Evolutionary conservation across 2,888 invertebrate species (phyloP).

Genomic region (Dendrolimus houi): DNA sequence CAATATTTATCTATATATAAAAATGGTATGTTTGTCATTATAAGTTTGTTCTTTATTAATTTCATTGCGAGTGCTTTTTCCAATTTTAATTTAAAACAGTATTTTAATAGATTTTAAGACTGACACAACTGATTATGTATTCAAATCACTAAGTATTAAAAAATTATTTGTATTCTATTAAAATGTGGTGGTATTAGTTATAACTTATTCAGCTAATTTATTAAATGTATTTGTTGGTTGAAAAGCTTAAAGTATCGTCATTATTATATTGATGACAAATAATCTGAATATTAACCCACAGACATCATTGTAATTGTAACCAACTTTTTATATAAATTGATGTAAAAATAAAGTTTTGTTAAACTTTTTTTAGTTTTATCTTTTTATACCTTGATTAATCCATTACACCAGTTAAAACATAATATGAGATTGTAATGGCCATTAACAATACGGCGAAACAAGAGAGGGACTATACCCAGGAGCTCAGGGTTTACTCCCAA

Average conservation of each 20-base stretch:
- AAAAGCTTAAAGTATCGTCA: slow-evolving; percentile 43
- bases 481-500: too few species aligned
- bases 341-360: slow-evolving; percentile 60
- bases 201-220: slow-evolving; percentile 49
- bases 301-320: slow-evolving; percentile 54
- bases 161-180: slow-evolving; percentile 40
- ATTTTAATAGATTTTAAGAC: slow-evolving; percentile 70
- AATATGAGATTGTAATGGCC: too few species aligned
- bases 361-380: slow-evolving; percentile 37
- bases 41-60: slow-evolving; percentile 23
- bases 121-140: slow-evolving; percentile 62
- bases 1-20: slow-evolving; percentile 34
- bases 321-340: slow-evolving; percentile 55
- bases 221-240: slow-evolving; percentile 37
- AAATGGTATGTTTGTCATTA: slow-evolving; percentile 46
- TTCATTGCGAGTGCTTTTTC: slow-evolving; percentile 25
- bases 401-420: too few species aligned
- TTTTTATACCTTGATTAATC: slow-evolving; percentile 8
- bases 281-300: slow-evolving; percentile 54
- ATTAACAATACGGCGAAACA: too few species aligned
- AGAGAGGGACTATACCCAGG: too few species aligned
- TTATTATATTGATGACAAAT: slow-evolving; percentile 35
- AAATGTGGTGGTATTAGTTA: slow-evolving; percentile 55
- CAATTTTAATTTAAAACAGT: slow-evolving; percentile 55
- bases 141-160: slow-evolving; percentile 64